A percentile compares a stretch with the other conserved stretches of the same genome.
phyloP scores from a whole-genome alignment of 2,888 invertebrate species.

The Diarsia dahlii region DNA sequence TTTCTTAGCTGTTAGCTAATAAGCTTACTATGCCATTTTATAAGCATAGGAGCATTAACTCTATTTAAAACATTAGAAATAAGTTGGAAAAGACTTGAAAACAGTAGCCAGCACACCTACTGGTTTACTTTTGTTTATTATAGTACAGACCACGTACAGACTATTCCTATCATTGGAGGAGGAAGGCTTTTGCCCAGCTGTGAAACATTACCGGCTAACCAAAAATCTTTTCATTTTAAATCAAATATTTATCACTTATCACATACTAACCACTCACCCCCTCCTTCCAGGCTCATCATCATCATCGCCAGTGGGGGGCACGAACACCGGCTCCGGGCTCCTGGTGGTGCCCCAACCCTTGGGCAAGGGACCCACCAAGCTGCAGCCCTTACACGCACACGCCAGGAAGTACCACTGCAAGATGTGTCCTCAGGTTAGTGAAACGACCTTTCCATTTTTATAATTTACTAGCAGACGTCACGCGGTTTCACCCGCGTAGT shows the following conservation, averaged over 20 bases:
- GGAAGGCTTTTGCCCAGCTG: neutral
- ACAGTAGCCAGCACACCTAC: no score
- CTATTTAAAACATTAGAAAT: no score
- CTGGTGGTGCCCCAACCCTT: slow-evolving; percentile 97
- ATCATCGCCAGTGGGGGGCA: slow-evolving; percentile 85
- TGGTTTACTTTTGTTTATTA: no score
- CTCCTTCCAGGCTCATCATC: slow-evolving; percentile 87
- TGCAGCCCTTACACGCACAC: slow-evolving; percentile 87
- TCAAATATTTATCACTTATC: neutral
- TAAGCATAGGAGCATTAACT: no score
- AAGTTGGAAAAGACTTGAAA: no score
- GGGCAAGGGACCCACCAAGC: slow-evolving; percentile 90
- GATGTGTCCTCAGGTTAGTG: slow-evolving; percentile 99
- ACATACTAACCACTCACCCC: slow-evolving; percentile 11
- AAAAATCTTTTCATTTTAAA: neutral
- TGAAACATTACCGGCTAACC: neutral
- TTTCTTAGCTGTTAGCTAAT: no score
- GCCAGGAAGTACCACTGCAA: slow-evolving; percentile 97
- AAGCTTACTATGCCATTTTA: no score
- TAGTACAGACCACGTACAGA: no score
- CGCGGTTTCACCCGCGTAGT: no score
- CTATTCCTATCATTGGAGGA: no score
- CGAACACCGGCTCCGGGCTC: slow-evolving; percentile 89
- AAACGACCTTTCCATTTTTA: no score
- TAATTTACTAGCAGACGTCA: no score